Evolutionary conservation across 2,797 vertebrate species (phyloP), one percentile per base, ranked within the genome.

Genomic region (Galago senegalensis): DNA sequence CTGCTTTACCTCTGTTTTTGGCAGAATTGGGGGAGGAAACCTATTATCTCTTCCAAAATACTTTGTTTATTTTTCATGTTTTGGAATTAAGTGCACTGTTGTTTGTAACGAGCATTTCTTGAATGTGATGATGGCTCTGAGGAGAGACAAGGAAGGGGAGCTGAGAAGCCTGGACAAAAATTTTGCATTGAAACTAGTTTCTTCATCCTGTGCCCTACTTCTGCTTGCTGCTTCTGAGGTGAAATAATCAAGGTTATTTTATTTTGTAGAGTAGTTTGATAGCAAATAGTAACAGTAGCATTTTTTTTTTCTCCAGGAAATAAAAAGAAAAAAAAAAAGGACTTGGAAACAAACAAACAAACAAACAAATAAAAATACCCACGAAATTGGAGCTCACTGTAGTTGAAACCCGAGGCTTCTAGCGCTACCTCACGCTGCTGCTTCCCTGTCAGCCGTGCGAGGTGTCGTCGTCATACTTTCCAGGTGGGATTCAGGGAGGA

Each of bases 11-110:
- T 3, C 7, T 23, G 17, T 8, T 61, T 1, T 85, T 88, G 58
- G n/a, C 67, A 43, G 21, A 40, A 58, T 2, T 0, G 0, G 3
- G 18, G 3, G n/a, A n/a, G 14, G 14, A 13, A 61, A 31, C 10
- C 7, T 37, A 87, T 49, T 1, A 5, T 4, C 3, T 40, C 10
- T 80, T 83, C 2, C 63, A 77, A 63, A 58, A 0, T 31, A 79
- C 63, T 56, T 56, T 63, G 29, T 40, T 84, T 37, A 12, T 46
- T 92, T 80, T 53, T 92, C 21, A 49, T 69, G 1, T 63, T 79
- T 21, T 69, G 14, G 3, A 60, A 72, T 79, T 46, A 69, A 25
- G 20, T 69, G 27, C 7, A 11, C 20, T 85, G 49, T 60, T 58
- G 63, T 53, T 70, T 87, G 17, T 70, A 60, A 11, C 84, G 8